A percentile compares a stretch with the other conserved stretches of the same genome.
phyloP scores from a whole-genome alignment of 1,140 invertebrate genomes.

The Anastrepha obliqua region DNA sequence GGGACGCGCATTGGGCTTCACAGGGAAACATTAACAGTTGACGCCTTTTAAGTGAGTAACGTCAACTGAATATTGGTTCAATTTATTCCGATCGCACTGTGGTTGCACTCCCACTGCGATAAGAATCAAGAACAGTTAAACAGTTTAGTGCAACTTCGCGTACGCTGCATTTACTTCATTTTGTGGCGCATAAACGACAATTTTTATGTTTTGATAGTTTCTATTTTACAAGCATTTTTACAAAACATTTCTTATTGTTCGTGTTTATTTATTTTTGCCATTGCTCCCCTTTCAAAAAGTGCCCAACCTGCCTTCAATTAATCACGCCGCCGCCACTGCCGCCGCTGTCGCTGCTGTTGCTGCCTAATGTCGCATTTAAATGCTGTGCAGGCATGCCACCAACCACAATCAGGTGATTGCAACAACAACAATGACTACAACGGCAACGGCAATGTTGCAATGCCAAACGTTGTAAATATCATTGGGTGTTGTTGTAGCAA shows the following conservation, averaged over 20 bases:
- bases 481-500: conserved; percentile 8
- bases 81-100: not conserved
- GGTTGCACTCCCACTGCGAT: not conserved
- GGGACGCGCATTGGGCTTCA: too few relatives aligned
- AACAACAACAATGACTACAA: conserved; percentile 46
- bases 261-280: conserved; percentile 1
- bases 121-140: not conserved
- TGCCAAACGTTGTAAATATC: not conserved
- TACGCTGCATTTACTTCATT: not conserved
- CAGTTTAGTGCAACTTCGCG: not conserved
- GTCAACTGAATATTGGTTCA: not conserved
- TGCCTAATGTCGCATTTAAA: conserved; percentile 50
- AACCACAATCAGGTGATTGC: conserved; percentile 34
- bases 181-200: not conserved
- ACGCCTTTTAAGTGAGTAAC: too few relatives aligned
- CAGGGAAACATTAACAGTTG: too few relatives aligned
- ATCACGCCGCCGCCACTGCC: not conserved
- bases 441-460: conserved; percentile 44
- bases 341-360: not conserved
- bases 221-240: not conserved
- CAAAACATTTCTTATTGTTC: conserved; percentile 5
- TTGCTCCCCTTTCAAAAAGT: conserved; percentile 40
- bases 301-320: conserved; percentile 21
- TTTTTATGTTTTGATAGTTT: not conserved
- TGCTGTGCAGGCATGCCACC: not conserved